These are phyloP conservation scores for Emydoidea blandingii DNA, from an alignment of 2,797 vertebrate genomes.

Conservation along the genomic window DNA sequence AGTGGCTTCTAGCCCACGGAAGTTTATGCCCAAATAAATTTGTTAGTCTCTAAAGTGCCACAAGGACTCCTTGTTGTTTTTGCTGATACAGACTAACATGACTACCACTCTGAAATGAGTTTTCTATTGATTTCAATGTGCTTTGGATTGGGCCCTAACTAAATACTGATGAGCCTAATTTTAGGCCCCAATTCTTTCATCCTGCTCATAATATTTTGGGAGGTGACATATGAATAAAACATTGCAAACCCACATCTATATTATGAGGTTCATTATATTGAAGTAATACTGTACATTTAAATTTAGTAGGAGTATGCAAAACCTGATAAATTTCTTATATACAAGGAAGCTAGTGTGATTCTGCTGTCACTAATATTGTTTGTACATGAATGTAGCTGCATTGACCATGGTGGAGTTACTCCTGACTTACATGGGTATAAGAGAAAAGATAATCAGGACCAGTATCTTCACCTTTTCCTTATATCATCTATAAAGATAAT, in stretches of 20 bases:
- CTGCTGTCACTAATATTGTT: background rate
- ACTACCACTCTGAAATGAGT: background rate
- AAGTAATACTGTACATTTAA: slow-evolving; percentile 58
- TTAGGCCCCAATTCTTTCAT: background rate
- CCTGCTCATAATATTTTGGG: slow-evolving; percentile 50
- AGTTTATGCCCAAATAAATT: no score
- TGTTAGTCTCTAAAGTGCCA: no score
- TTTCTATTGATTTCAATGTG: background rate
- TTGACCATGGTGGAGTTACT: slow-evolving; percentile 7
- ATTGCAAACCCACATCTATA: slow-evolving; percentile 60
- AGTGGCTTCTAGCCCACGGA: no score
- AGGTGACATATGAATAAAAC: slow-evolving; percentile 46
- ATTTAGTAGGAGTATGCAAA: slow-evolving; percentile 55
- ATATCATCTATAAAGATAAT: slow-evolving; percentile 36
- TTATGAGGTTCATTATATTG: slow-evolving; percentile 52
- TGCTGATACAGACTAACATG: no score
- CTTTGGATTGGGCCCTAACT: rapidly evolving
- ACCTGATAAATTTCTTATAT: slow-evolving; percentile 62
- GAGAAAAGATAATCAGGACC: background rate
- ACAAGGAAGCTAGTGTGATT: background rate
- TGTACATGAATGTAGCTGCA: background rate
- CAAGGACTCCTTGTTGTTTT: no score
- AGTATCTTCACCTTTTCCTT: slow-evolving; percentile 64
- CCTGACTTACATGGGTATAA: background rate
- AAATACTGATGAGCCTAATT: background rate